Conservation (phyloP, 2,888 invertebrate species). For the Lasius platythorax region DNA sequence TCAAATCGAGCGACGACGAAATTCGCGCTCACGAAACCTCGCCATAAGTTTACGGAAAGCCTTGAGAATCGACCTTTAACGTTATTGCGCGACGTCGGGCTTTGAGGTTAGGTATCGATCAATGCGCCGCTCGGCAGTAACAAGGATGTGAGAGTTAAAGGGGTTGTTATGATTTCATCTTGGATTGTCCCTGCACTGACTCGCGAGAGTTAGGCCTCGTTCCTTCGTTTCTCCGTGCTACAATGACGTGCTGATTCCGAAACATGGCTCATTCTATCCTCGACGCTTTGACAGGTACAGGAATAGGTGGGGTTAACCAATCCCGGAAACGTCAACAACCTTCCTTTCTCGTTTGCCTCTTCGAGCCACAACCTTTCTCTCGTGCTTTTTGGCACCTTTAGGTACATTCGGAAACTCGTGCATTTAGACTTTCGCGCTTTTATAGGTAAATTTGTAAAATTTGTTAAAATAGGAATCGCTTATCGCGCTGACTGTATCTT, state of each 20-base stretch:
- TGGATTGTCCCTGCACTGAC: slow-evolving; percentile 58
- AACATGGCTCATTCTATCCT: slow-evolving; percentile 84
- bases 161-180: slow-evolving; percentile 73
- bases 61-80: not conserved
- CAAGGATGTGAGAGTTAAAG: slow-evolving; percentile 70
- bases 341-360: not conserved
- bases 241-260: slow-evolving; percentile 70
- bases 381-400: not conserved
- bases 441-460: not conserved
- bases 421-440: not conserved
- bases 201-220: slow-evolving; percentile 58
- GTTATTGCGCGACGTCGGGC: not conserved
- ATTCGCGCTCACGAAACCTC: too few relatives aligned
- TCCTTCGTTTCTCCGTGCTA: slow-evolving; percentile 52
- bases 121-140: slow-evolving; percentile 66
- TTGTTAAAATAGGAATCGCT: not conserved
- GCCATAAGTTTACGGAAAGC: not conserved
- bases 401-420: not conserved
- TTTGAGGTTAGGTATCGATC: slow-evolving; percentile 67
- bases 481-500: not conserved
- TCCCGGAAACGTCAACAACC: slow-evolving; percentile 41
- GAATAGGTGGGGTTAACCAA: slow-evolving; percentile 73
- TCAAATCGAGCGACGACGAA: too few relatives aligned
- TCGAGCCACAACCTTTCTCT: slow-evolving; percentile 18
- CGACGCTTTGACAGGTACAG: slow-evolving; percentile 83